A percentile compares a stretch with the other conserved stretches of the same genome.
Evolutionary conservation across 2,888 invertebrate genomes (phyloP).

Genomic region (Parasteatoda lunata): DNA sequence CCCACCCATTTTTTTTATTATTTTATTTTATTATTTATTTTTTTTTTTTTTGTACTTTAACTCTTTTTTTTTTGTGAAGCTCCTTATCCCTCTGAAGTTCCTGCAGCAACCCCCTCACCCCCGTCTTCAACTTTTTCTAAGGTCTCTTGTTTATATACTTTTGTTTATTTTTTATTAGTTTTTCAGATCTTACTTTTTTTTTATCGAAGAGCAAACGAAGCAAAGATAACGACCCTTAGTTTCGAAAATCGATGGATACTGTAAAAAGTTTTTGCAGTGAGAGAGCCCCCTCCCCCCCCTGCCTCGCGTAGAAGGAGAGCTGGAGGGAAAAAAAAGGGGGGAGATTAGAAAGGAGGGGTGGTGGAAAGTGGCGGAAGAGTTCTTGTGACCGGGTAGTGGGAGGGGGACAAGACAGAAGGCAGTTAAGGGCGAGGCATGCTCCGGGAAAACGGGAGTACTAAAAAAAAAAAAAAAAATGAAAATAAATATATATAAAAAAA

Average conservation of each 20-base stretch:
- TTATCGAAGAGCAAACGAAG: constrained; percentile 57
- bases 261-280: constrained; percentile 65
- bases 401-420: constrained; percentile 6
- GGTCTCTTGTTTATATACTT: constrained; percentile 63
- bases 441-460: background rate
- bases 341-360: background rate
- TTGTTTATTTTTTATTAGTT: constrained; percentile 42
- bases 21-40: constrained; percentile 13
- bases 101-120: background rate
- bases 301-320: constrained; percentile 19
- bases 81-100: too few relatives aligned
- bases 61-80: constrained; percentile 28
- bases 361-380: background rate
- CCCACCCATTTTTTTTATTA: constrained; percentile 18
- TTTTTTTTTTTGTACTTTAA: constrained; percentile 24
- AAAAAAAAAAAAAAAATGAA: constrained; percentile 1
- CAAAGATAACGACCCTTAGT: constrained; percentile 66
- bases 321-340: constrained; percentile 1
- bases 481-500: background rate
- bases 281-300: background rate
- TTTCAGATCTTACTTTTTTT: constrained; percentile 29
- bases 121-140: constrained; percentile 42
- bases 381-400: constrained; percentile 2
- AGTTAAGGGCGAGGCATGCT: constrained; percentile 17
- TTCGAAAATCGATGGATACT: constrained; percentile 67